These are phyloP conservation scores for Ephialtes manifestator DNA, from an alignment of 2,888 invertebrate species.

Conservation along the genomic window DNA sequence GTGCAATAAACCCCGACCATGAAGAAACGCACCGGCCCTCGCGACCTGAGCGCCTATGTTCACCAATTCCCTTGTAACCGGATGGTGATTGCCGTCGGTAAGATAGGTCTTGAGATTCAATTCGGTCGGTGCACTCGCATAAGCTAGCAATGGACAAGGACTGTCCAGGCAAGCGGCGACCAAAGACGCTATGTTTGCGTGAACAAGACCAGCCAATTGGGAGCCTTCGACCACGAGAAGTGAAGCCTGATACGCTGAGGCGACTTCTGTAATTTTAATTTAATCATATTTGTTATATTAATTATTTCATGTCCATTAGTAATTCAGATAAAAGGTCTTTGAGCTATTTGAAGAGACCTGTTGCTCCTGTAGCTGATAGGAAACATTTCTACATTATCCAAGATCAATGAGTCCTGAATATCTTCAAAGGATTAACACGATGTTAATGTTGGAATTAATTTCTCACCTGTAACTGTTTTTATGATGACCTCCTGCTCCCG, in stretches of 20 bases:
- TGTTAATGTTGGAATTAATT: neutral
- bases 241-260: constrained; percentile 91
- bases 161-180: constrained; percentile 90
- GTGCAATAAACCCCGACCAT: constrained; percentile 95
- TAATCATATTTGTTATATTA: neutral
- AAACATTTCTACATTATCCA: constrained; percentile 58
- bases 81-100: constrained; percentile 85
- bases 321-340: neutral
- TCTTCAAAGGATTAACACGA: neutral
- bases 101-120: constrained; percentile 84
- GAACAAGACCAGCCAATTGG: constrained; percentile 90
- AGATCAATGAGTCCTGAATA: constrained; percentile 31
- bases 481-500: constrained; percentile 92
- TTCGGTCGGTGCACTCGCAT: constrained; percentile 88
- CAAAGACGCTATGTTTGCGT: constrained; percentile 91
- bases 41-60: constrained; percentile 95
- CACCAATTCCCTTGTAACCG: constrained; percentile 92
- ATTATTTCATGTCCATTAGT: neutral
- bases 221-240: constrained; percentile 91
- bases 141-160: constrained; percentile 90
- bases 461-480: constrained; percentile 94
- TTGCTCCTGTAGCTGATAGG: constrained; percentile 48
- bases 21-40: constrained; percentile 95
- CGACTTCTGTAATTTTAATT: constrained; percentile 87
- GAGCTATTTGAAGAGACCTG: constrained; percentile 22